Evolutionary conservation across 2,113 vertebrate genomes (phyloP).

Genomic region (Eretmochelys imbricata): DNA sequence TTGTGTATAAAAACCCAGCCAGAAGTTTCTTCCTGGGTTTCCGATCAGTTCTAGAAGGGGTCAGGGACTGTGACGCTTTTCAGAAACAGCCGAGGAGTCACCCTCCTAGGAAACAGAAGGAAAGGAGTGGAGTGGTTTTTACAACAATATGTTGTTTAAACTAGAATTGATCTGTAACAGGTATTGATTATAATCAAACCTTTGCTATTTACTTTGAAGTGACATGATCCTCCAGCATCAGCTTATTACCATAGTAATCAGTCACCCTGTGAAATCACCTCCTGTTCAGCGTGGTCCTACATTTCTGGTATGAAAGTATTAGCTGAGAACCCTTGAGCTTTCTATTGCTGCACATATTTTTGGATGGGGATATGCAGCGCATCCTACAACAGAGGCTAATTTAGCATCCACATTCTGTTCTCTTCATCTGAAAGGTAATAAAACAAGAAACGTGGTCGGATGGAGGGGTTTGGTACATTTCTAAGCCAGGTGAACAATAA

Average conservation of each 20-base stretch:
- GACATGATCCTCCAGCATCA: not conserved
- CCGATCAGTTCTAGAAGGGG: not conserved
- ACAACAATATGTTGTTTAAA: not conserved
- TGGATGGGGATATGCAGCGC: fast-evolving
- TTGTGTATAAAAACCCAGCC: not conserved
- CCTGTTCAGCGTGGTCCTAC: not conserved
- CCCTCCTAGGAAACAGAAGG: not conserved
- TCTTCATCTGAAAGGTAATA: not conserved
- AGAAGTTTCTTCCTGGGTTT: not conserved
- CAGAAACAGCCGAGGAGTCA: not conserved
- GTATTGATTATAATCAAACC: fast-evolving
- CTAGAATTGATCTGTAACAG: not conserved
- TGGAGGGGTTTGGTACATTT: not conserved
- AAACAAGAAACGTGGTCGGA: not conserved
- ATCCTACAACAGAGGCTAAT: not conserved
- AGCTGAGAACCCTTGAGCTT: not conserved
- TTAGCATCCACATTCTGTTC: not conserved
- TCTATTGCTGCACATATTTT: not conserved
- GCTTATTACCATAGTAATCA: fast-evolving
- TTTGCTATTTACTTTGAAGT: not conserved
- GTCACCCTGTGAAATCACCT: not conserved
- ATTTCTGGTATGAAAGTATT: fast-evolving
- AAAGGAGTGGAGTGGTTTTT: not conserved
- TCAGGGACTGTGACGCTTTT: fast-evolving
- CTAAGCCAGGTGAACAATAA: not conserved